Evolutionary conservation across 2,888 invertebrate species (phyloP).

Genomic region (Trichopoda pennipes): DNA sequence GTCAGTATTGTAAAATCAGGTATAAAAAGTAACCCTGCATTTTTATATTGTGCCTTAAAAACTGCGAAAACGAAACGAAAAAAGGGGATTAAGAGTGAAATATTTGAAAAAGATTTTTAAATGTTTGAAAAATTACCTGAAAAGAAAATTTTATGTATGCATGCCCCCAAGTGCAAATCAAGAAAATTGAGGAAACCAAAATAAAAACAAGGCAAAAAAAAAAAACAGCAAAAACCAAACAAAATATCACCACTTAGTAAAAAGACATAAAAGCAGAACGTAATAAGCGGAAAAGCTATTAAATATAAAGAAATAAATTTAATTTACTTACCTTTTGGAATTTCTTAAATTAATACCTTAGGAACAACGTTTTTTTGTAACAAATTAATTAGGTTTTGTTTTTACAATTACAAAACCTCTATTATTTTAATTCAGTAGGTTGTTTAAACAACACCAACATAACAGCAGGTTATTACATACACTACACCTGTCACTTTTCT

Average conservation of each 20-base stretch:
- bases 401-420: background rate
- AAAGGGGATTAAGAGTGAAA: too few relatives aligned
- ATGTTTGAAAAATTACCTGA: too few relatives aligned
- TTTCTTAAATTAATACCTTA: background rate
- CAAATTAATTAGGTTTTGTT: too few relatives aligned
- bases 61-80: too few relatives aligned
- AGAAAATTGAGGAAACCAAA: background rate
- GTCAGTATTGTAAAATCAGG: too few relatives aligned
- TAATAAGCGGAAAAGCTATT: too few relatives aligned
- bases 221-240: background rate
- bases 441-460: background rate
- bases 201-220: background rate
- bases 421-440: slow-evolving; percentile 7
- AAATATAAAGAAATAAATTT: too few relatives aligned
- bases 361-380: background rate
- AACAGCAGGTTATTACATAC: background rate
- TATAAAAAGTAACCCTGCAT: too few relatives aligned
- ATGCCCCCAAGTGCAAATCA: background rate
- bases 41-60: too few relatives aligned
- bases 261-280: background rate
- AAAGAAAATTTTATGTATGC: too few relatives aligned
- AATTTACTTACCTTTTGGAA: background rate
- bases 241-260: background rate
- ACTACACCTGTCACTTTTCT: slow-evolving; percentile 19
- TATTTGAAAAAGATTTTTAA: too few relatives aligned